These are phyloP conservation scores for Drosophila neocordata DNA, from an alignment of 1,140 invertebrate genomes.

Conservation along the genomic window DNA sequence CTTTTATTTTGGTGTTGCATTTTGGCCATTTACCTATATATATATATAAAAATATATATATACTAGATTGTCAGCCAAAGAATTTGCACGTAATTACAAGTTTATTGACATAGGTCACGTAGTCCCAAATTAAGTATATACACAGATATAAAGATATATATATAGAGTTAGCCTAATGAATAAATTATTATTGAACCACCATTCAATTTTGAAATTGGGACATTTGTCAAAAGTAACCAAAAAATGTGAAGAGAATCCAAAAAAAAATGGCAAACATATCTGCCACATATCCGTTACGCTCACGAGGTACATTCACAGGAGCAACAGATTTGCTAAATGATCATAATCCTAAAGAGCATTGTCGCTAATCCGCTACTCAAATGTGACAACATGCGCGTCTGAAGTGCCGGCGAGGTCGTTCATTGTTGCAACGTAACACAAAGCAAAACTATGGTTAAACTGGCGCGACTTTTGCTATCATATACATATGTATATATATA, in stretches of 20 bases:
- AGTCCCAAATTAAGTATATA: constrained; percentile 15
- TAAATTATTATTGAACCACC: constrained; percentile 8
- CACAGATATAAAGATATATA: too few species aligned
- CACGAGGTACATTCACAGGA: constrained; percentile 56
- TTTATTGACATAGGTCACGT: constrained; percentile 78
- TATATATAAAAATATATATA: too few species aligned
- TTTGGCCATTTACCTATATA: constrained; percentile 40
- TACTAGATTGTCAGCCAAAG: constrained; percentile 18
- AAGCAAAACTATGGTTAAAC: constrained; percentile 10
- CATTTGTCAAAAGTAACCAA: constrained; percentile 68
- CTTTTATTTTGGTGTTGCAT: constrained; percentile 23
- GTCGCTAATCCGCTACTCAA: constrained; percentile 81
- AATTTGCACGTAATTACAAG: constrained; percentile 72
- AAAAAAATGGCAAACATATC: constrained; percentile 38
- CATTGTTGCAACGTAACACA: constrained; percentile 19
- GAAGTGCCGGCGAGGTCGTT: constrained; percentile 59
- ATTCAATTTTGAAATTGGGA: constrained; percentile 42
- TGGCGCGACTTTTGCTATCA: constrained; percentile 11
- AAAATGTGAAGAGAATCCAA: constrained; percentile 24
- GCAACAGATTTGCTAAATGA: constrained; percentile 83
- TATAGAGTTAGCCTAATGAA: constrained; percentile 18
- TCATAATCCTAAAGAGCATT: constrained; percentile 79
- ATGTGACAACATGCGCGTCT: constrained; percentile 81
- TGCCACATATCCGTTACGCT: constrained; percentile 40
- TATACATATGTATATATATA: too few species aligned